These are phyloP conservation scores for Epinotia ramella DNA, from an alignment of 2,888 invertebrate genomes.

Conservation along the genomic window DNA sequence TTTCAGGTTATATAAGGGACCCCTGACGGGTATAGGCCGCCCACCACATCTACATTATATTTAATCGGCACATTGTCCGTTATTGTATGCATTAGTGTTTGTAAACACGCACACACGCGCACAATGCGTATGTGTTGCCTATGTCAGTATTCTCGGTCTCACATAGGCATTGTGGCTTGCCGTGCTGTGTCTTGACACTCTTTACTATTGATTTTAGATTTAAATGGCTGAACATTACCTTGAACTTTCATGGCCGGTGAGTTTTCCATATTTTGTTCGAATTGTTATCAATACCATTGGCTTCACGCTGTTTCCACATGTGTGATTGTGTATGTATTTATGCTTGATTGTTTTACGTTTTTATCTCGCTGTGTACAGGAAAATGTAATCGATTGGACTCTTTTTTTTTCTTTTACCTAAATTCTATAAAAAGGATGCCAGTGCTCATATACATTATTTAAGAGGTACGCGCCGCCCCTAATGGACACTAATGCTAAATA, in stretches of 20 bases:
- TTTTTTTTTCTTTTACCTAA: neutral
- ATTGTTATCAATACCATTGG: neutral
- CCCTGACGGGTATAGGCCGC: too few species aligned
- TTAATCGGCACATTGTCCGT: slow-evolving; percentile 61
- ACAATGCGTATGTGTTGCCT: slow-evolving; percentile 42
- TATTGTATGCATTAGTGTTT: slow-evolving; percentile 67
- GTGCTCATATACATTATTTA: neutral
- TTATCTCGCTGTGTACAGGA: slow-evolving; percentile 17
- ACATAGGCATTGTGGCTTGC: slow-evolving; percentile 68
- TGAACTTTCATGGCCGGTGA: slow-evolving; percentile 81
- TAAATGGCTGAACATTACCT: slow-evolving; percentile 68
- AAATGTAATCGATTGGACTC: slow-evolving; percentile 12
- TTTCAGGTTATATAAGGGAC: too few species aligned
- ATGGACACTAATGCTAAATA: too few species aligned
- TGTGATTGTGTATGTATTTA: neutral
- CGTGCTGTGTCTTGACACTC: slow-evolving; percentile 74
- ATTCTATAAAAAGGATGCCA: neutral
- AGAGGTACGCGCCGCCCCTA: too few species aligned
- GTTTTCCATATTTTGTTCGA: slow-evolving; percentile 51
- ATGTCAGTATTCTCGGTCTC: slow-evolving; percentile 66
- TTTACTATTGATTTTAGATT: slow-evolving; percentile 77
- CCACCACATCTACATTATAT: slow-evolving; percentile 24
- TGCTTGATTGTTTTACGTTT: slow-evolving; percentile 11
- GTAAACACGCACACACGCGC: slow-evolving; percentile 70
- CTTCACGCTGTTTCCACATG: too few species aligned